A percentile compares a stretch with the other conserved stretches of the same genome.
Evolutionary conservation across 2,113 vertebrate species (phyloP).

Genomic region (Pseudolaguvia tuberculata): DNA sequence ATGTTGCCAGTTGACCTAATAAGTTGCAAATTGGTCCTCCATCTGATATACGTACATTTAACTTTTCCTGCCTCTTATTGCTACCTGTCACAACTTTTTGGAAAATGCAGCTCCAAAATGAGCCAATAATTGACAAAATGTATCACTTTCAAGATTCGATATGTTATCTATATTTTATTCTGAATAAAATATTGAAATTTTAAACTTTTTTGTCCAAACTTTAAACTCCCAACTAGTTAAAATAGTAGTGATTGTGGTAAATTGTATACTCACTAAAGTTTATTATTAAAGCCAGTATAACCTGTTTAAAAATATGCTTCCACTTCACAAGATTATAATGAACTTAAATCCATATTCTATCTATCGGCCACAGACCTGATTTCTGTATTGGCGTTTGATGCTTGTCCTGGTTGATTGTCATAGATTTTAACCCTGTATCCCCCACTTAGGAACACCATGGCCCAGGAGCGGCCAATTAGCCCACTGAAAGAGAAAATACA

Average conservation of each 20-base stretch:
- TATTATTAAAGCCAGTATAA: neutral
- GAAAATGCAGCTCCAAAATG: no score
- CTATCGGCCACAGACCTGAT: slow-evolving; percentile 71
- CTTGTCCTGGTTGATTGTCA: slow-evolving; percentile 80
- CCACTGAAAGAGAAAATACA: slow-evolving; percentile 70
- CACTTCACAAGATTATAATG: neutral
- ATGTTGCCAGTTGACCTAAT: no score
- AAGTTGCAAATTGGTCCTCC: no score
- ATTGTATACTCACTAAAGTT: neutral
- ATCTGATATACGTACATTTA: no score
- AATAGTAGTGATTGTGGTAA: neutral
- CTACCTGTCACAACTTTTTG: no score
- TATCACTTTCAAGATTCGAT: no score
- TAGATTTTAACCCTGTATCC: slow-evolving; percentile 85
- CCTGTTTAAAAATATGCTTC: neutral
- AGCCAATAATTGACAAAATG: no score
- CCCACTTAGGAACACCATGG: slow-evolving; percentile 87
- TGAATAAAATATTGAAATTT: no score
- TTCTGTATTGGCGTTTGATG: slow-evolving; percentile 71
- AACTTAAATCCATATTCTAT: neutral
- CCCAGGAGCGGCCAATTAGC: slow-evolving; percentile 91
- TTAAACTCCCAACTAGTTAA: no score
- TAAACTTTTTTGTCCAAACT: no score
- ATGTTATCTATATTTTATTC: no score
- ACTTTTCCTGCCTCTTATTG: no score